Base-by-base conservation (phyloP, 2,888 invertebrate genomes). In the Epinotia brunnichana region DNA sequence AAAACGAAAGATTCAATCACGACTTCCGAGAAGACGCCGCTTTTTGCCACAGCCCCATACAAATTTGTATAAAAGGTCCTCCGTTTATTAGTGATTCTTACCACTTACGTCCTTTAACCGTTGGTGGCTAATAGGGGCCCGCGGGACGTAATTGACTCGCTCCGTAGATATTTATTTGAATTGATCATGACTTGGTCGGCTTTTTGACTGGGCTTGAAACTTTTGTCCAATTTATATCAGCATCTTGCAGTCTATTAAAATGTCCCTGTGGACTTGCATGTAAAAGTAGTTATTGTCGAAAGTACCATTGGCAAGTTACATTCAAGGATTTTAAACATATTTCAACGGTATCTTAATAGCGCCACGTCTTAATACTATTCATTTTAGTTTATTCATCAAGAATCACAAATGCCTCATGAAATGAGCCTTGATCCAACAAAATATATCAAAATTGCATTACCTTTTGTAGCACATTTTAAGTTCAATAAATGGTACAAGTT, bases 1-100 rank as follows among this genome's bases (percentile, higher is more conserved):
- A 77, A 87, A 87, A 89, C 87, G 88, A 87, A 88, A 90, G 87
- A 90, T 90, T 90, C 90, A 90, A 90, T 90, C 91, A 90, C 87
- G 87, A 84, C 75, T 92, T 91, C 90, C 84, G 84, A 89, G 90
- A 91, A 91, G 83, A 76, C 80, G 80, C 80, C 63, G 63, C 73
- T 77, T 77, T 74, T 75, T 75, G 70, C 80, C 80, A 79, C 78
- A 82, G 81, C 81, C 83, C 83, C 35, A n/a, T 35, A 21, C 39
- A 21, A 57, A 10, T 21, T 39, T 21, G 7, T 53, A 56, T 39
- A 41, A 15, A 66, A 56, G 19, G 66, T 4, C 10, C 2, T 66
- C 41, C 41, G 21, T 66, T 41, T 41, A 54, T 21, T 54, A n/a
- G 41, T 15, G 24, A 54, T 21, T 11, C 41, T 4, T 11, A n/a